Evolutionary conservation across 2,888 invertebrate genomes (phyloP), one percentile per base, ranked within the genome.

Genomic region (Drosophila austrosaltans): DNA sequence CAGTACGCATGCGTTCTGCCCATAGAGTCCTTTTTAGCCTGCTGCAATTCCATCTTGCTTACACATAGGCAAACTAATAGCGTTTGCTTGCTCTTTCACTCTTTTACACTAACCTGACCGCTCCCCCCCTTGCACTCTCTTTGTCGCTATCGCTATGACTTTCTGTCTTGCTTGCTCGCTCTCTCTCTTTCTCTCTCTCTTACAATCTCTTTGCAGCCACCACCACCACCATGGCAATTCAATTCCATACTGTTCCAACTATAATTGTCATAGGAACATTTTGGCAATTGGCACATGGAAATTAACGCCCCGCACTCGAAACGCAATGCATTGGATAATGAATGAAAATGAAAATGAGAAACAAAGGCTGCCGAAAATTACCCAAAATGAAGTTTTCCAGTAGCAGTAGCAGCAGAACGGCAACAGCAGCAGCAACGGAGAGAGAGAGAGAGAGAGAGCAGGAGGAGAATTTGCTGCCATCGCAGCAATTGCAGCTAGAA

Each of bases 291-390:
- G 75, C 72, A 89, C 80, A 69, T 68, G 69, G 57, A 89, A 89
- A 89, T 87, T 87, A 87, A 87, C 78, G 86, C 82, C 82, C 71
- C 75, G 68, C 66, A 64, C 67, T 58, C 58, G 68, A 64, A 59
- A 71, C 58, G 68, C 66, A 59, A 71, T 48, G 48, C 48, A 48
- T 48, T 48, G 54, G 58, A 82, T 88, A 85, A 89, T 85, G 87
- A 85, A 87, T 77, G 86, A 75, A 85, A 84, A 82, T 81, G 89
- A 87, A 80, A 82, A 89, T 79, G 79, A 81, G 78, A 90, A 89
- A 89, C 88, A 88, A 89, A 83, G 86, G 68, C 80, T 70, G 67
- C 75, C 79, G 72, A 78, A 87, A 86, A 86, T 85, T 81, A 82
- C 77, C 79, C 73, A 88, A 90, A 89, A 89, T 87, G 85, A 89